phyloP scores from a whole-genome alignment of 2,888 invertebrate species.

The Temnothorax unifasciatus region DNA sequence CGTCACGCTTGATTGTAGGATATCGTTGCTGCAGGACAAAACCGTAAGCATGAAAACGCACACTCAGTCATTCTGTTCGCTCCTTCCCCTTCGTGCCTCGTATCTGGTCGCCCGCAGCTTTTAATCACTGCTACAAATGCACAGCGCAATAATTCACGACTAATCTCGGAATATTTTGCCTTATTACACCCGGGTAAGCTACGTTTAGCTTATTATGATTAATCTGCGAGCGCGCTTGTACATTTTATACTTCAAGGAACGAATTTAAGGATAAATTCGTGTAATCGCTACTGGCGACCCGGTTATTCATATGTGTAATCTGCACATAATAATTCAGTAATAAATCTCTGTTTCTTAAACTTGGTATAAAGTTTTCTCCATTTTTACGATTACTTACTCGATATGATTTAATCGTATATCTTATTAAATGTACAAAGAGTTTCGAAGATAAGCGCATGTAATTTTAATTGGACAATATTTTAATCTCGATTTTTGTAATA shows the following conservation, averaged over 20 bases:
- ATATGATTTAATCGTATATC: neutral
- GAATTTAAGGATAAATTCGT: slow-evolving; percentile 40
- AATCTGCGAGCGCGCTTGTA: slow-evolving; percentile 51
- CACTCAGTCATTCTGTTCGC: slow-evolving; percentile 28
- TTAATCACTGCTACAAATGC: slow-evolving; percentile 59
- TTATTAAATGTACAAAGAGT: neutral
- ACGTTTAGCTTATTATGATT: slow-evolving; percentile 64
- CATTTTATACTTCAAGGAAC: slow-evolving; percentile 47
- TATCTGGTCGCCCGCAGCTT: slow-evolving; percentile 30
- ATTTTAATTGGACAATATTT: neutral
- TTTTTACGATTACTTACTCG: neutral
- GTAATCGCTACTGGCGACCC: slow-evolving; percentile 25
- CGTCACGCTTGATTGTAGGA: slow-evolving; percentile 91
- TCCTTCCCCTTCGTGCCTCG: neutral
- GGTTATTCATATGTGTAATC: slow-evolving; percentile 36
- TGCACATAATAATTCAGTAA: slow-evolving; percentile 36
- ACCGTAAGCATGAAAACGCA: slow-evolving; percentile 88
- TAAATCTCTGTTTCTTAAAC: slow-evolving; percentile 4
- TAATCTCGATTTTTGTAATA: neutral
- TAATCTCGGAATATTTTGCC: slow-evolving; percentile 57
- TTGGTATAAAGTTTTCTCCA: neutral
- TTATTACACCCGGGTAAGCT: slow-evolving; percentile 47
- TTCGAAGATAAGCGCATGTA: neutral
- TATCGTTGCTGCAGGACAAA: slow-evolving; percentile 92
- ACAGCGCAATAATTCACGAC: slow-evolving; percentile 62